Conservation (phyloP, 2,797 vertebrate genomes). For the Poecilia velifera region DNA sequence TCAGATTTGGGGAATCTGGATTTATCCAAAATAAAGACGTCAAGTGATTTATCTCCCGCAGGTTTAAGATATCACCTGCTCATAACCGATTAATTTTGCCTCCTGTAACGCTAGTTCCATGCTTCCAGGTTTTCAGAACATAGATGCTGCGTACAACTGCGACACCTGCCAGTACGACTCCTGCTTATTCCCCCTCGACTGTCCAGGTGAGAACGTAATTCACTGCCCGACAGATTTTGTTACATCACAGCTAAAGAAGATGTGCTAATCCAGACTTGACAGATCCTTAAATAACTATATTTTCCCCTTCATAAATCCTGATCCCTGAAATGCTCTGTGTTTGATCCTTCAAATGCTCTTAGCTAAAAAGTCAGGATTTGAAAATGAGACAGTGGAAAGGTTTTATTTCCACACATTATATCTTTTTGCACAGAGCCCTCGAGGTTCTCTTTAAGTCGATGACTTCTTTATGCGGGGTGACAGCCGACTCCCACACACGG, state of each 20-base stretch:
- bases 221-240: conserved; percentile 27
- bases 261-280: conserved; percentile 59
- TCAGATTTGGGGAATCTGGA: neutral
- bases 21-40: neutral
- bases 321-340: conserved; percentile 63
- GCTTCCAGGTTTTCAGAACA: conserved; percentile 75
- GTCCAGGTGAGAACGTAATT: conserved; percentile 73
- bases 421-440: conserved; percentile 68
- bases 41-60: neutral
- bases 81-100: neutral
- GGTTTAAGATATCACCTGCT: neutral
- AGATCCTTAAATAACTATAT: conserved; percentile 68
- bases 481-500: conserved; percentile 77
- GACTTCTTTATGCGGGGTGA: conserved; percentile 79
- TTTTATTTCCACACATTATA: conserved; percentile 78
- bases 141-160: conserved; percentile 73
- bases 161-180: conserved; percentile 74
- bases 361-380: conserved; percentile 68
- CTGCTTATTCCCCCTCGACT: conserved; percentile 81
- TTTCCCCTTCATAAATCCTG: conserved; percentile 61
- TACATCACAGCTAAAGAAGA: conserved; percentile 47
- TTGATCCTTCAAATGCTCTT: conserved; percentile 76
- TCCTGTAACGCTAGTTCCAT: neutral
- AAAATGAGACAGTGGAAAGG: conserved; percentile 58
- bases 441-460: conserved; percentile 77